Base-by-base conservation (phyloP, 2,113 vertebrate genomes). In the Miniopterus natalensis region DNA sequence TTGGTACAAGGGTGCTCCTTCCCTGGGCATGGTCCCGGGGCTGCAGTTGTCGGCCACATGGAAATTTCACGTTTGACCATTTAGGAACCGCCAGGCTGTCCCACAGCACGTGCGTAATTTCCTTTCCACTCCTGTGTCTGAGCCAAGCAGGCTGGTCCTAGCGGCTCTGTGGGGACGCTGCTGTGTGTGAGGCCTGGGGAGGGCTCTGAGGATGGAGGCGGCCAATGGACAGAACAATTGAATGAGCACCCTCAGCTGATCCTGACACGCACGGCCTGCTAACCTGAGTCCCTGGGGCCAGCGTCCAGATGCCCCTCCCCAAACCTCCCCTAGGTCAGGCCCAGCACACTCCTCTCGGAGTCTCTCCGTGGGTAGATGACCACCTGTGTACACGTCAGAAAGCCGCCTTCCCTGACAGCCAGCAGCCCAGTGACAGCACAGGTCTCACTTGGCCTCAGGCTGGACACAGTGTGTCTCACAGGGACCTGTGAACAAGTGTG, bases 371-470 rank as follows among this genome's bases (percentile, higher is more conserved):
- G n/a, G 17, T 12, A 40, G 31, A n/a, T 40, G 77, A 6, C n/a
- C 6, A 3, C 36, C 23, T 0, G 7, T 6, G 23, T 42, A 15
- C 36, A 8, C 2, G 7, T 17, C 77, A 23, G n/a, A 14, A 8
- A 12, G 42, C 45, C 0, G 6, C 75, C 51, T 55, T 23, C 75
- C 11, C 31, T 2, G 29, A 55, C 51, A 57, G 51, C 51, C 51
- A 40, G 77, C 51, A 40, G 25, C 55, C 51, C 14, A 15, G 20
- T 1, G 57, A 4, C 53, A 27, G 77, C 1, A 10, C 18, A 6
- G 36, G 55, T 3, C 23, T 1, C 36, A 9, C 78, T 40, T 13
- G 5, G 55, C 40, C 55, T 27, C 74, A 51, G 74, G 47, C 74
- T 5, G 27, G 29, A 20, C 29, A 11, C 5, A 1, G 47, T 18